Conservation (phyloP, 1,140 invertebrate species). For the Cheumatopsyche charites region DNA sequence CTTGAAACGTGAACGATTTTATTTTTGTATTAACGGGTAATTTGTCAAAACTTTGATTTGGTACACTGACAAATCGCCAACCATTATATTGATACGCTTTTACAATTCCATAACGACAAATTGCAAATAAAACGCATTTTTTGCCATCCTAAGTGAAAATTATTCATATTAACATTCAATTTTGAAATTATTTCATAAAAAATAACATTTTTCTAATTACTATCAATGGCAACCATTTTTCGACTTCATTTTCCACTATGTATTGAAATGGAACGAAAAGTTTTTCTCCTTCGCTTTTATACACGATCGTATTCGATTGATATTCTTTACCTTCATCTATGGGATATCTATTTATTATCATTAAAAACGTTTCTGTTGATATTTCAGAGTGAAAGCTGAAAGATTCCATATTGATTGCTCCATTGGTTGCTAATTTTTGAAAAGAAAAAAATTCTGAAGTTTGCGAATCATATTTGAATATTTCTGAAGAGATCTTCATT, state of each 20-base stretch:
- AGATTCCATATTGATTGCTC: constrained; percentile 51
- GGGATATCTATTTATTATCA: constrained; percentile 50
- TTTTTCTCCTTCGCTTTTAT: constrained; percentile 51
- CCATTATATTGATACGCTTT: constrained; percentile 54
- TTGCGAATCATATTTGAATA: constrained; percentile 57
- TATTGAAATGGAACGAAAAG: constrained; percentile 56
- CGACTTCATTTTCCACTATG: constrained; percentile 47
- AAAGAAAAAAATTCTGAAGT: constrained; percentile 53
- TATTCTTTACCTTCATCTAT: constrained; percentile 31
- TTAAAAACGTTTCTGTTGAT: constrained; percentile 50
- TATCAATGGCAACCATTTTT: constrained; percentile 50
- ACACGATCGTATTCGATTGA: constrained; percentile 49
- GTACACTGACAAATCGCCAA: constrained; percentile 51
- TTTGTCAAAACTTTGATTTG: not conserved
- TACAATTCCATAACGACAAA: constrained; percentile 48
- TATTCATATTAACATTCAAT: too few species aligned
- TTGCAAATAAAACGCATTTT: constrained; percentile 49
- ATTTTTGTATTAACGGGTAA: constrained; percentile 22
- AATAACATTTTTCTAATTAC: constrained; percentile 46
- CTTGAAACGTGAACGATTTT: constrained; percentile 33
- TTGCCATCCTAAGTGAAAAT: constrained; percentile 7
- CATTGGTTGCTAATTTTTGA: constrained; percentile 57
- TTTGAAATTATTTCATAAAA: not conserved
- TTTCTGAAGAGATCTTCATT: constrained; percentile 57
- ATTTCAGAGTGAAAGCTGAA: constrained; percentile 49